Base-by-base conservation (phyloP, 2,113 vertebrate genomes). In the Pterocles orientalis region DNA sequence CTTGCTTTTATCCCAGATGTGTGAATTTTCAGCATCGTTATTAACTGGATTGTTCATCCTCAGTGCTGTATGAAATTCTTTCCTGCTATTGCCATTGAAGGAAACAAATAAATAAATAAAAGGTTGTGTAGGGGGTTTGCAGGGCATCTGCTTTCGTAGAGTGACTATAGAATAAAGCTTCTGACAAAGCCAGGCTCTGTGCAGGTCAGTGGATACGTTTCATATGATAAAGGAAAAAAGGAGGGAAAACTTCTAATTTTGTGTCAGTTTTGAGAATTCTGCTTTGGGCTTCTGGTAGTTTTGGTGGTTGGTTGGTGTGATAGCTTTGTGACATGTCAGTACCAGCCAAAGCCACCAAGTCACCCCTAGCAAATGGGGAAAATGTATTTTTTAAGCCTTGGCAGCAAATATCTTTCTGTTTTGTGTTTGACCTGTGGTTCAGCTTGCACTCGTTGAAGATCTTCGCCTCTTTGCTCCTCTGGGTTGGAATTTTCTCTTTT, bases 281-380 rank as follows among this genome's bases (percentile, higher is more conserved):
- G 18, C 16, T 80, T 68, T 71, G 57, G 12, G 20, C 13, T 87
- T 76, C 61, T 90, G 48, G 11, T 29, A 76, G 11, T 71, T 85
- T 71, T 21, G 16, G 18, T 71, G 26, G 14, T 61, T 85, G 43
- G 79, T 90, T 82, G 36, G 36, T 36, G 3, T 69, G 65, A 48
- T 71, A 26, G 39, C 24, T 82, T 77, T 0, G 0, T 82, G 50
- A 48, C 0, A 0, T 45, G 10, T 34, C 56, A 41, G 21, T 75
- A 62, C 47, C 3, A 6, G 56, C 51, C 60, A 90, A 81, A 93
- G 78, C 29, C 62, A 28, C 18, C 0, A 2, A 48, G 29, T 86
- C 69, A 61, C 31, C 51, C n/a, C 29, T 25, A 57, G 23, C 48
- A 82, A 84, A 47, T 33, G 24, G 26, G 14, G 18, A 45, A 78